Evolutionary conservation across 2,113 vertebrate species (phyloP), one percentile per base, ranked within the genome.

Genomic region (Ageneiosus marmoratus): DNA sequence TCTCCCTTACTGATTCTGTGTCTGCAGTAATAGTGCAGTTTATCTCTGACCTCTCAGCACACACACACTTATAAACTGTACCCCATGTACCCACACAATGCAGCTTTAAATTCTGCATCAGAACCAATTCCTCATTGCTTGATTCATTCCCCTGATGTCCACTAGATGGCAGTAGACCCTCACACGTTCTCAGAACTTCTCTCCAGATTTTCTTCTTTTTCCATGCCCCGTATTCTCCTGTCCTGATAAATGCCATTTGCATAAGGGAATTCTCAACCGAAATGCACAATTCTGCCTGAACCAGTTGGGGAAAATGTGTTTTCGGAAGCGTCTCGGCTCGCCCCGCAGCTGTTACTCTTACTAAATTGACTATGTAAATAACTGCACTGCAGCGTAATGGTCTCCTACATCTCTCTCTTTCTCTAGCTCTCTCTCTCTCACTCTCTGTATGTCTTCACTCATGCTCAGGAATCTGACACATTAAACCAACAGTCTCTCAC

Each of bases 221-320:
- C 46, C 65, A 15, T 77, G 74, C 50, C 9, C 50, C 24, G 10
- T 86, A 80, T 86, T 89, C 87, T 90, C 77, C 48, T 85, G 86
- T 88, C 87, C 89, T 90, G 90, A 92, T 91, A 89, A 91, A 92
- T 90, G 85, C 78, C 89, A 91, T 94, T 93, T 93, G 92, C 91
- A 91, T 92, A 86, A 91, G 92, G 87, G 89, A 87, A 79, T 88
- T 88, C 83, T 87, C 84, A 37, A 80, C 83, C 83, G 89, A 82
- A 92, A 91, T 88, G 79, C 86, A 77, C 83, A 89, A 87, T 90
- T 89, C 90, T 78, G 80, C 79, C 58, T 56, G 32, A 86, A 73
- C 86, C 79, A 75, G 51, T 67, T 77, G 77, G 78, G 62, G n/a
- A 87, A 87, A 93, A 87, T 85, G 80, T 77, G 51, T 83, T 85